Evolutionary conservation across 2,113 vertebrate species (phyloP), one percentile per base, ranked within the genome.

Genomic region (Caretta caretta): DNA sequence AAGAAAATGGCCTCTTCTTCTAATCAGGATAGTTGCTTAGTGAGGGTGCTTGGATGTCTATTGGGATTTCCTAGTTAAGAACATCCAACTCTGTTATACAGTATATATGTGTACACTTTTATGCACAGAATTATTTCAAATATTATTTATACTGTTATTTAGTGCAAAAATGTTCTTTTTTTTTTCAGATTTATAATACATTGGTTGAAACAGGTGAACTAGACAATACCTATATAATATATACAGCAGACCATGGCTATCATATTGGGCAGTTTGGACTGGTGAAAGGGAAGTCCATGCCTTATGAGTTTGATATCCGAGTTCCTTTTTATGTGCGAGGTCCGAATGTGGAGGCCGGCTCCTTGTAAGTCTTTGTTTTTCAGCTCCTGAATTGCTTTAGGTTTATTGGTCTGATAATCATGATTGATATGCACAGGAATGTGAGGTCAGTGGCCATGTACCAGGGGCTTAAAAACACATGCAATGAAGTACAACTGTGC

Each of bases 251-350:
- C 97, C 99, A 99, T 3, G 99, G 99, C 90, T 99, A 99, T 97
- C 99, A 99, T 87, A 99, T 99, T 13, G 99, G 99, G 53, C 99
- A 99, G 97, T 99, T 99, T 87, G 99, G 99, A 14, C 98, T 99
- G 94, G 99, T 99, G 86, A 99, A 99, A 97, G 99, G 99, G 49
- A 99, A 99, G 97, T 99, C 99, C 25, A 99, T 99, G 99, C 99
- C 99, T 0, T 99, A 99, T 3, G 99, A 99, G 96, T 99, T 99
- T 69, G 99, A 99, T 95, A 99, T 99, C 97, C 98, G 99, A 78
- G 99, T 99, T 92, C 99, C 99, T 6, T 99, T 99, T 98, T 99
- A 99, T 11, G 93, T 99, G 75, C 98, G 99, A 89, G 99, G 99
- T 81, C 99, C 99, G 81, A 99, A 99, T 80, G 99, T 99, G 98